Conservation (phyloP, 2,797 vertebrate genomes). For the Sebastes oblongus region DNA sequence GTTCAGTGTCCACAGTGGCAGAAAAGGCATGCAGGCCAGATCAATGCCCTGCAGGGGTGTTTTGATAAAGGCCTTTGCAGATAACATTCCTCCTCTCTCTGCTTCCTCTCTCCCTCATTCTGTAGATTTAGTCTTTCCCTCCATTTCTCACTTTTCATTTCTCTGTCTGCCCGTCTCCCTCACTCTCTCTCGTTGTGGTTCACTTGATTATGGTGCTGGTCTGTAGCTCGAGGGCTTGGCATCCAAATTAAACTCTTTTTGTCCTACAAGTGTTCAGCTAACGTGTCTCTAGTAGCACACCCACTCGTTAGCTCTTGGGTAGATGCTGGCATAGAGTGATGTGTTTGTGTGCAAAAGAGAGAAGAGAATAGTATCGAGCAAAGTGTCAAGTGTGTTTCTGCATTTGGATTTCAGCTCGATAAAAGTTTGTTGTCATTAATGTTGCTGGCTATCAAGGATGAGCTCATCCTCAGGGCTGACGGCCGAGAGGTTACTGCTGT, state of each 20-base stretch:
- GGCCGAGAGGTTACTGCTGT: background rate
- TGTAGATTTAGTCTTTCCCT: slow-evolving; percentile 31
- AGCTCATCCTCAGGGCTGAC: background rate
- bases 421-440: background rate
- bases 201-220: slow-evolving; percentile 78
- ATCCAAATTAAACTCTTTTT: slow-evolving; percentile 78
- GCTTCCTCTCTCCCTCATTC: slow-evolving; percentile 33
- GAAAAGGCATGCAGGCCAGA: slow-evolving; percentile 33
- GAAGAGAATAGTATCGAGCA: background rate
- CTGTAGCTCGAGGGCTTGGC: slow-evolving; percentile 75
- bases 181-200: slow-evolving; percentile 61
- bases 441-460: background rate
- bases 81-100: slow-evolving; percentile 58
- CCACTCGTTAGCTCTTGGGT: slow-evolving; percentile 57
- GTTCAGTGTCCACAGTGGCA: slow-evolving; percentile 11
- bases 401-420: background rate
- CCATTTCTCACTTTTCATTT: slow-evolving; percentile 32
- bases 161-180: slow-evolving; percentile 29
- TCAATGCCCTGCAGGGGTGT: slow-evolving; percentile 43
- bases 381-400: background rate
- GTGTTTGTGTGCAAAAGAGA: background rate
- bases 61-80: slow-evolving; percentile 61
- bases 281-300: slow-evolving; percentile 61
- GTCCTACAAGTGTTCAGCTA: slow-evolving; percentile 57
- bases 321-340: slow-evolving; percentile 26